These are phyloP conservation scores for Sebastes baramenuke DNA, from an alignment of 2,797 vertebrate species.

Conservation along the genomic window DNA sequence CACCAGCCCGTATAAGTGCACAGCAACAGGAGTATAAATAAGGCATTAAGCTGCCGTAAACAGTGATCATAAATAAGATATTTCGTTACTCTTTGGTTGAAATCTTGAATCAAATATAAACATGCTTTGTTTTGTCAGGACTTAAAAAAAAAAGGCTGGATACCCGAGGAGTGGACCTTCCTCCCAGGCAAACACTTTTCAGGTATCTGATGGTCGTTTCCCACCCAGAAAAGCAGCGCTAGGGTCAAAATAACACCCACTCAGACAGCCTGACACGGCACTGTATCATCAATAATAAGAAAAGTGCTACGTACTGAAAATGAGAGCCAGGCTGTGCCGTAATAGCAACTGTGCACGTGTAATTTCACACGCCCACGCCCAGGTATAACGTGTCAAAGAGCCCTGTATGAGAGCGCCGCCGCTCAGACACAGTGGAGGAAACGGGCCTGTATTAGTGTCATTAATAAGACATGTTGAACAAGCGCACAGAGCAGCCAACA, in stretches of 20 bases:
- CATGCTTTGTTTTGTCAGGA: not conserved
- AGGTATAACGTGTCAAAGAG: constrained; percentile 61
- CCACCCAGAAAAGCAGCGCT: not conserved
- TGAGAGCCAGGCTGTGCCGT: constrained; percentile 23
- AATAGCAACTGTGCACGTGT: constrained; percentile 33
- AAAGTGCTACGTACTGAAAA: constrained; percentile 34
- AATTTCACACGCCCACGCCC: constrained; percentile 50
- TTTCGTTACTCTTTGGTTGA: not conserved
- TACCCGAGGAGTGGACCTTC: not conserved
- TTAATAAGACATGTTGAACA: constrained; percentile 73
- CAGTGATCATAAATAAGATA: too few species aligned
- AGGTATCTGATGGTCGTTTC: constrained; percentile 32
- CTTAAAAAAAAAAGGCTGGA: constrained; percentile 11
- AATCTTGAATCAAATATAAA: not conserved
- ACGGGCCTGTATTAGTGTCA: constrained; percentile 62
- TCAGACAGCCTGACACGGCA: constrained; percentile 26
- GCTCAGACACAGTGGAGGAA: constrained; percentile 64
- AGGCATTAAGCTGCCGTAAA: not conserved
- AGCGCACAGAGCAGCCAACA: constrained; percentile 54
- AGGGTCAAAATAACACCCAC: constrained; percentile 37
- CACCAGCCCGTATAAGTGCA: not conserved
- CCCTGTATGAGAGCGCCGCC: constrained; percentile 34
- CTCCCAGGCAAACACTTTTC: not conserved
- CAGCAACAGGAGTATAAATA: not conserved
- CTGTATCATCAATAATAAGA: constrained; percentile 49